Conservation (phyloP, 2,888 invertebrate species). For the Carpatolechia fugitivella region DNA sequence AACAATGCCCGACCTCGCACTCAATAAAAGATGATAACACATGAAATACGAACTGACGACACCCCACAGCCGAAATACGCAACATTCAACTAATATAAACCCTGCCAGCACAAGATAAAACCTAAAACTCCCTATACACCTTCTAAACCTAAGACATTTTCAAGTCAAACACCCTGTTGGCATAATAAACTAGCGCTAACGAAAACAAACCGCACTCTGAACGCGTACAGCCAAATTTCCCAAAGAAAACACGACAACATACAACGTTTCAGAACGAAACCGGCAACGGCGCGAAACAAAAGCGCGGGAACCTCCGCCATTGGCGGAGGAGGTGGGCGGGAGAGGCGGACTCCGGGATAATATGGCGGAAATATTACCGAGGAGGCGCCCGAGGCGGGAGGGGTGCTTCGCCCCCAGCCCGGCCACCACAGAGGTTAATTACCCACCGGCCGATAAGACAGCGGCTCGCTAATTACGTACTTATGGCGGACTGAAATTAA, state of each 20-base stretch:
- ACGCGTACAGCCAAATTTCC: constrained; percentile 72
- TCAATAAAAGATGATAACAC: constrained; percentile 80
- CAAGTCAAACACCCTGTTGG: constrained; percentile 35
- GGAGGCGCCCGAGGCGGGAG: constrained; percentile 74
- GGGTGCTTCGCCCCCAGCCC: constrained; percentile 39
- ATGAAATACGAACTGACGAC: constrained; percentile 77
- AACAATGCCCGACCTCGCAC: constrained; percentile 75
- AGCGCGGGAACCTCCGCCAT: constrained; percentile 74
- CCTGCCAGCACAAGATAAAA: constrained; percentile 30
- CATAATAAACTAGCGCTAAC: constrained; percentile 66
- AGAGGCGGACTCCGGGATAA: constrained; percentile 73
- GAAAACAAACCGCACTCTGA: constrained; percentile 71
- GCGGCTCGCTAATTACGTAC: constrained; percentile 79
- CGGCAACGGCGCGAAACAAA: constrained; percentile 69
- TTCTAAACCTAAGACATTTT: constrained; percentile 46
- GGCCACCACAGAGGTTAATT: constrained; percentile 72
- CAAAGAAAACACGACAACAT: constrained; percentile 65
- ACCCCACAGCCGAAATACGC: constrained; percentile 49
- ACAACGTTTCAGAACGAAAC: constrained; percentile 73
- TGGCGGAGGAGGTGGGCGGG: constrained; percentile 77
- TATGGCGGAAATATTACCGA: constrained; percentile 78
- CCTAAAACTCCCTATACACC: constrained; percentile 21
- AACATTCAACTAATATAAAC: constrained; percentile 28
- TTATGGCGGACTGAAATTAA: constrained; percentile 79
- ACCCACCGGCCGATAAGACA: constrained; percentile 78